Evolutionary conservation across 1,140 invertebrate species (phyloP).

Genomic region (Bilobella aurantiaca): DNA sequence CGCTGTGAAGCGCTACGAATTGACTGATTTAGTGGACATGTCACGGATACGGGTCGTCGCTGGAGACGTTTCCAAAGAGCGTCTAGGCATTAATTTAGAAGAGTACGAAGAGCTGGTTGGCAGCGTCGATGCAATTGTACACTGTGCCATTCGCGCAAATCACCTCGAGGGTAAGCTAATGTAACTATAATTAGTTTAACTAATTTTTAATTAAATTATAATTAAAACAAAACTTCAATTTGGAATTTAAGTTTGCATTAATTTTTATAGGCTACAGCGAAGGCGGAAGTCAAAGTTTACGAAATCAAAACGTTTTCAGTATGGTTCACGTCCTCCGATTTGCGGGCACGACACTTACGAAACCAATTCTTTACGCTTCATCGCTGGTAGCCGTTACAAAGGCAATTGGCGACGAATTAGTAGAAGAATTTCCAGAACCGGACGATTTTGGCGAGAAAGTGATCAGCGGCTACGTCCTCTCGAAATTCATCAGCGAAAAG

Average conservation of each 20-base stretch:
- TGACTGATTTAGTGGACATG: background rate
- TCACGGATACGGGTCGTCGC: background rate
- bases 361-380: slow-evolving; percentile 17
- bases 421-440: slow-evolving; percentile 12
- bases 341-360: slow-evolving; percentile 1
- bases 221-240: too few species aligned
- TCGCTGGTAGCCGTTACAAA: slow-evolving; percentile 6
- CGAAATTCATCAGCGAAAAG: slow-evolving; percentile 19
- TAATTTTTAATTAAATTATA: too few species aligned
- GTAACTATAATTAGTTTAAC: too few species aligned
- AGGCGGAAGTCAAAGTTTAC: background rate
- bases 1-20: background rate
- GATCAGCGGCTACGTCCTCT: slow-evolving; percentile 7
- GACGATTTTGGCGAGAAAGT: slow-evolving; percentile 4
- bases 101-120: slow-evolving; percentile 7
- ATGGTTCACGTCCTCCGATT: slow-evolving; percentile 15
- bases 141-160: slow-evolving; percentile 16
- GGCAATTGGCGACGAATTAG: slow-evolving; percentile 1
- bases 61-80: slow-evolving; percentile 6
- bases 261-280: slow-evolving; percentile 2
- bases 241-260: too few species aligned
- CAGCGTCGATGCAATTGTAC: slow-evolving; percentile 14
- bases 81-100: slow-evolving; percentile 1
- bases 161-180: slow-evolving; percentile 13
- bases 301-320: slow-evolving; percentile 16